Evolutionary conservation across 2,888 invertebrate genomes (phyloP), one percentile per base, ranked within the genome.

Genomic region (Drosophila cognata): DNA sequence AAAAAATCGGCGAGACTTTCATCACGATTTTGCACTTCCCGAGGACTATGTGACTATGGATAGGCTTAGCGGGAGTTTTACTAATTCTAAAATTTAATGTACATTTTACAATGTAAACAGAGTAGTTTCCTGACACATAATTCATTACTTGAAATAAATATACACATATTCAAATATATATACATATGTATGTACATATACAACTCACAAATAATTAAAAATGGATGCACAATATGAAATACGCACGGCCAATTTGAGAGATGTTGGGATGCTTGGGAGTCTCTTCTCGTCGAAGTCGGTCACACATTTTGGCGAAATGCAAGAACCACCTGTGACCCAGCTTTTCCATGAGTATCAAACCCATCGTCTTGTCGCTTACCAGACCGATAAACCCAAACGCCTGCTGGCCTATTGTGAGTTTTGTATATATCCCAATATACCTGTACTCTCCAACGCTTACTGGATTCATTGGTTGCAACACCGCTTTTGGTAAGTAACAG

Each of bases 391-490:
- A 1, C 35, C 52, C 1, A 18, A 0, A 0, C 1, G 0, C 0
- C 0, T 86, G 1, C 11, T 79, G 59, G 78, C 74, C 4, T 90
- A 86, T 53, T 50, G 64, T 11, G 86, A 88, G 33, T 79, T 86
- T 50, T 65, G 79, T 18, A 53, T 72, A 18, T 74, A 85, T 62
- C 85, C 85, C 1, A 76, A 74, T 57, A 81, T 90, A 29, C 52
- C 66, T 0, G 90, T 77, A 7, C 59, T 86, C 2, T 29, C 64
- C 28, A 90, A 83, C 29, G 76, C 85, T 53, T 62, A 65, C 7
- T 86, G 85, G 85, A 31, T 74, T 7, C 56, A 78, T 33, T 86
- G 90, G 90, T 7, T 86, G 1, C 68, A 68, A 8, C 33, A 18
- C 21, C 88, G 89, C 6, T 86, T 75, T 48, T 86, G 85, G 85